Percentiles rank a stretch among this genome's conserved stretches.
Conservation (phyloP, 2,888 invertebrate genomes). For the Nomada flava region DNA sequence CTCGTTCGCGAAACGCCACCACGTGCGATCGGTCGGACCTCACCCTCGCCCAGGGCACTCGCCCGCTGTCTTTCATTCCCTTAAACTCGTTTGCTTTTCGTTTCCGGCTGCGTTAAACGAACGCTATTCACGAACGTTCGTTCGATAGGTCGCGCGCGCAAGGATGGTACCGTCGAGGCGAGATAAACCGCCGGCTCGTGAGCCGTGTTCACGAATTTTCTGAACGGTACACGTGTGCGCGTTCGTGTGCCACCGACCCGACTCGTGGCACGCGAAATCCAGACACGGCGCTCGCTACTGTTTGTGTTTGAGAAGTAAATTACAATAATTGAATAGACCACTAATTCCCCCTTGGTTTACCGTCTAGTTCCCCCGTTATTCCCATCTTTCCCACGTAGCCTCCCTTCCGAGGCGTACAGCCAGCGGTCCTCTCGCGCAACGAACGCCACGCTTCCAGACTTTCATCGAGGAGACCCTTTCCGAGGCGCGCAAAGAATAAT, state of each 20-base stretch:
- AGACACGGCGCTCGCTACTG: slow-evolving; percentile 66
- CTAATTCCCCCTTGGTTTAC: slow-evolving; percentile 78
- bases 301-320: slow-evolving; percentile 83
- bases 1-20: background rate
- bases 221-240: too few species aligned
- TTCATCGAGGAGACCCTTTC: background rate
- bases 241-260: background rate
- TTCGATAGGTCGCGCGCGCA: slow-evolving; percentile 48
- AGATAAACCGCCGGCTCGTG: slow-evolving; percentile 13
- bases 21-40: background rate
- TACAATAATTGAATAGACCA: slow-evolving; percentile 84
- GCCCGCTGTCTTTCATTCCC: slow-evolving; percentile 26
- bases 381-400: slow-evolving; percentile 17
- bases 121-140: slow-evolving; percentile 76
- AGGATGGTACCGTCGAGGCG: slow-evolving; percentile 37
- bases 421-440: slow-evolving; percentile 4
- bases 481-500: background rate
- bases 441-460: background rate
- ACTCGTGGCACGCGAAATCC: slow-evolving; percentile 47
- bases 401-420: background rate
- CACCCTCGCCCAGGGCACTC: background rate
- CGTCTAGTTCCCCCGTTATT: slow-evolving; percentile 9
- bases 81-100: slow-evolving; percentile 61
- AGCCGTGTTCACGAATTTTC: slow-evolving; percentile 51
- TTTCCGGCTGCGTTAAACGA: slow-evolving; percentile 72